Percentiles rank a stretch among this genome's conserved stretches.
phyloP scores from a whole-genome alignment of 2,113 vertebrate species.

The Sigmodon hispidus region DNA sequence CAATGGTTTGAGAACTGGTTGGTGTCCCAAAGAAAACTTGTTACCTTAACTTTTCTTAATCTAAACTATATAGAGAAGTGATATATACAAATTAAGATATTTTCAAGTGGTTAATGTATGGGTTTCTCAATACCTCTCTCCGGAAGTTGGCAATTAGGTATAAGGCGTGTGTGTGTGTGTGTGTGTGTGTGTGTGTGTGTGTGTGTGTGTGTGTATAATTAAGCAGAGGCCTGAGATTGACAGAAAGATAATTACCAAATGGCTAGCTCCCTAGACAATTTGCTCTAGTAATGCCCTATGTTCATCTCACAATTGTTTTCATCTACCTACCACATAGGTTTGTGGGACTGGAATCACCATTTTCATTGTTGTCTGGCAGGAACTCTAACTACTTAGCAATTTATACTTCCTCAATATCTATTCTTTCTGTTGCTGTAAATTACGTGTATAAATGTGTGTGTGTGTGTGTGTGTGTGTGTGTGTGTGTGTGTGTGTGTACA shows the following conservation, averaged over 20 bases:
- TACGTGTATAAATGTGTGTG: background rate
- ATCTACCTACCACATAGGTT: background rate
- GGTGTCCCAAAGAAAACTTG: too few relatives aligned
- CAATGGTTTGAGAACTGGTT: too few relatives aligned
- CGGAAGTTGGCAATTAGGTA: too few relatives aligned
- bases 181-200: background rate
- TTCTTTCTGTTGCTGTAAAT: background rate
- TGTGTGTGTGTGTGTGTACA: background rate
- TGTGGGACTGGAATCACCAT: too few relatives aligned
- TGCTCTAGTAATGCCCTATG: too few relatives aligned
- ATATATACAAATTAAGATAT: too few relatives aligned
- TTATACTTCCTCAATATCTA: background rate
- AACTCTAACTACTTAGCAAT: background rate
- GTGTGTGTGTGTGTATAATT: background rate
- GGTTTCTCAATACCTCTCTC: too few relatives aligned
- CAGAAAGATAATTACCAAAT: background rate
- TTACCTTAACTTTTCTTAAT: too few relatives aligned
- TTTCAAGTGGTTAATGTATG: too few relatives aligned
- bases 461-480: background rate
- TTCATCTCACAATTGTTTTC: background rate
- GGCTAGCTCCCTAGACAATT: too few relatives aligned
- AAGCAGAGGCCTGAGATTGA: background rate
- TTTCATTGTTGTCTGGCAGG: background rate
- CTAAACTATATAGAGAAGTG: too few relatives aligned
- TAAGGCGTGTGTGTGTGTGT: background rate